Evolutionary conservation across 2,113 vertebrate species (phyloP).

Genomic region (Pelmatolapia mariae): DNA sequence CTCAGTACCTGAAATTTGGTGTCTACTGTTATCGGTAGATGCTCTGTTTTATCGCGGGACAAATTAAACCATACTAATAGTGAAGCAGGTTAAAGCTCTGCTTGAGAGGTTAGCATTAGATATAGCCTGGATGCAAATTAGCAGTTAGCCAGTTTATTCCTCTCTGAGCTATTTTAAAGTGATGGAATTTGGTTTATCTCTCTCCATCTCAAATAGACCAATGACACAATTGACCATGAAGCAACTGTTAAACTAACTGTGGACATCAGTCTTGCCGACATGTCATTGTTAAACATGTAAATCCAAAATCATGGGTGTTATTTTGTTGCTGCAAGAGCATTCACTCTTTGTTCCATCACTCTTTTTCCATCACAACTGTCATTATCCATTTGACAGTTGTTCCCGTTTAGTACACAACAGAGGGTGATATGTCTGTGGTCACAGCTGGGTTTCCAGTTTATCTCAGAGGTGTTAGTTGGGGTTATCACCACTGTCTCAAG

Average conservation of each 20-base stretch:
- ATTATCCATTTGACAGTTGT: neutral
- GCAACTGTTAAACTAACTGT: neutral
- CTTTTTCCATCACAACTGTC: neutral
- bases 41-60: neutral
- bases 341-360: neutral
- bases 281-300: neutral
- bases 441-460: neutral
- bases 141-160: neutral
- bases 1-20: conserved; percentile 68
- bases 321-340: neutral
- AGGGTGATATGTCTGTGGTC: neutral
- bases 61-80: neutral
- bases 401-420: neutral
- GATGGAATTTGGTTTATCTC: neutral
- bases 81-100: neutral
- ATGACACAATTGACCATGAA: neutral
- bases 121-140: neutral
- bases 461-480: neutral
- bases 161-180: conserved; percentile 3
- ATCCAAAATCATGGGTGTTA: neutral
- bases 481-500: neutral
- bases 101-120: neutral
- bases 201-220: neutral
- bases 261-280: neutral
- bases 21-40: conserved; percentile 82